These are phyloP conservation scores for Zaprionus ghesquierei DNA, from an alignment of 1,140 invertebrate species.

Conservation along the genomic window DNA sequence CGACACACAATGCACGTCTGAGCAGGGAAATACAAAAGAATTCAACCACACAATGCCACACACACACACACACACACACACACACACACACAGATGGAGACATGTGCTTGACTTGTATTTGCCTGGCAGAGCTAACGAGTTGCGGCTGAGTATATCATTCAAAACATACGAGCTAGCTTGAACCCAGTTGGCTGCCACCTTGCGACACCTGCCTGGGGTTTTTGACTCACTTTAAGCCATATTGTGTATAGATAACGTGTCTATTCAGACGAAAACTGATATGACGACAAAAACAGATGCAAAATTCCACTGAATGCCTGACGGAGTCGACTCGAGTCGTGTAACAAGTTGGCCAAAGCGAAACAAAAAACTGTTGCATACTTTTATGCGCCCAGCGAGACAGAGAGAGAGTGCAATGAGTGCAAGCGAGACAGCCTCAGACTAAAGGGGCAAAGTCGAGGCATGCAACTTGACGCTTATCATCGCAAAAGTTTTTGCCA, in stretches of 20 bases:
- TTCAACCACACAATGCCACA: slow-evolving; percentile 37
- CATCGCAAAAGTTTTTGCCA: slow-evolving; percentile 73
- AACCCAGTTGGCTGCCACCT: background rate
- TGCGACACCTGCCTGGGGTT: background rate
- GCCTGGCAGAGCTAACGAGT: slow-evolving; percentile 45
- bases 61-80: slow-evolving; percentile 1
- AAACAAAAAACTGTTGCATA: slow-evolving; percentile 61
- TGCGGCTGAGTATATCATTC: slow-evolving; percentile 47
- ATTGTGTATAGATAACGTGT: slow-evolving; percentile 79
- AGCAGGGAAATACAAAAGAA: slow-evolving; percentile 56
- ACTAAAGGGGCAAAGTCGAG: slow-evolving; percentile 8
- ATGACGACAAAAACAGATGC: slow-evolving; percentile 60
- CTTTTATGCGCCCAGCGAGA: slow-evolving; percentile 54
- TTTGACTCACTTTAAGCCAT: slow-evolving; percentile 67
- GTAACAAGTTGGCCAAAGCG: slow-evolving; percentile 61
- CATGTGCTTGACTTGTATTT: slow-evolving; percentile 8
- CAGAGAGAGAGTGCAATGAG: background rate
- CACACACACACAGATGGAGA: background rate
- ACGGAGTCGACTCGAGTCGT: slow-evolving; percentile 40
- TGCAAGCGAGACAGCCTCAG: background rate
- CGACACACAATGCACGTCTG: slow-evolving; percentile 58
- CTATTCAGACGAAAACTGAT: slow-evolving; percentile 77
- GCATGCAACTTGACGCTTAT: slow-evolving; percentile 63
- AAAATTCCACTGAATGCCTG: slow-evolving; percentile 20
- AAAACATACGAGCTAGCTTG: slow-evolving; percentile 29